These are phyloP conservation scores for Leucoraja ocellata DNA, from an alignment of 2,797 vertebrate genomes.

Conservation along the genomic window DNA sequence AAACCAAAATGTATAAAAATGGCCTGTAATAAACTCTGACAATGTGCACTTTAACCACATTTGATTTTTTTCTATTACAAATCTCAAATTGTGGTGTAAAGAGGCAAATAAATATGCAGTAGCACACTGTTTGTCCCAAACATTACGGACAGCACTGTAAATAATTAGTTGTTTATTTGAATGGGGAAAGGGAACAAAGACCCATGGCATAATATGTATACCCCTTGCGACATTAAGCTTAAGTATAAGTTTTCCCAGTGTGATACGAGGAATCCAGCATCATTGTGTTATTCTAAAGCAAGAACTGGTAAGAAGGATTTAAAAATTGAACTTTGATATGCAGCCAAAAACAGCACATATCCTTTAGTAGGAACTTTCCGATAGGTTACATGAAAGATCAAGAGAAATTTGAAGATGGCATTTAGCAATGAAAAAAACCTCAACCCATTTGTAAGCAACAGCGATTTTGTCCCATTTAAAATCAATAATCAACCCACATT, in stretches of 20 bases:
- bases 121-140: too few relatives aligned
- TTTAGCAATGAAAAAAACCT: not conserved
- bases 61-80: too few relatives aligned
- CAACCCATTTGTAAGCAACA: not conserved
- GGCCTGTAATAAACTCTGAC: too few relatives aligned
- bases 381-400: not conserved
- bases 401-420: not conserved
- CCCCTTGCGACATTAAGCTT: not conserved
- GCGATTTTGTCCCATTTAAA: not conserved
- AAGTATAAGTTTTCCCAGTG: not conserved
- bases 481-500: not conserved
- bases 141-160: too few relatives aligned
- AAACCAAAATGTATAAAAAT: too few relatives aligned
- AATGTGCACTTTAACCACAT: too few relatives aligned
- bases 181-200: not conserved
- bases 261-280: not conserved
- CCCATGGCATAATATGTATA: not conserved
- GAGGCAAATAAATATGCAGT: too few relatives aligned
- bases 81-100: too few relatives aligned
- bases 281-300: not conserved
- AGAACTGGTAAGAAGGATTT: not conserved
- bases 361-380: not conserved
- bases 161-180: not conserved
- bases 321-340: not conserved
- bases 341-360: not conserved